phyloP scores from a whole-genome alignment of 2,113 vertebrate genomes.

The Arothron firmamentum region DNA sequence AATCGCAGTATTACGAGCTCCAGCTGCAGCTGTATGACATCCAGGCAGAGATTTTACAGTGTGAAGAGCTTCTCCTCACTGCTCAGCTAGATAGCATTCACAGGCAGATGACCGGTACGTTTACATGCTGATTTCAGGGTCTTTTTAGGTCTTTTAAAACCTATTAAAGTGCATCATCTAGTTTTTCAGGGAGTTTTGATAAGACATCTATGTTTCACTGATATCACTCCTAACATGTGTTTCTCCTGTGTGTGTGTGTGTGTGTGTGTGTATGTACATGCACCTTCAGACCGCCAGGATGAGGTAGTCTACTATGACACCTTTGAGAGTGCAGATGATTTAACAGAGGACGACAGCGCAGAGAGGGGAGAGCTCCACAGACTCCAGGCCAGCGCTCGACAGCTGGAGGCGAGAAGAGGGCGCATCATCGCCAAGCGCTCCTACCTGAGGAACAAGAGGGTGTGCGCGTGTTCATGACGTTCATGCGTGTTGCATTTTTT shows the following conservation, averaged over 20 bases:
- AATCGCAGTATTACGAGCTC: conserved; percentile 91
- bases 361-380: conserved; percentile 83
- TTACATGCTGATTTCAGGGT: neutral
- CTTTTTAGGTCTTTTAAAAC: neutral
- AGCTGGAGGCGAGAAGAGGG: conserved; percentile 91
- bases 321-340: conserved; percentile 92
- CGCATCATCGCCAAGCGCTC: conserved; percentile 96
- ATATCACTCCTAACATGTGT: neutral
- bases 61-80: conserved; percentile 92
- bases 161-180: neutral
- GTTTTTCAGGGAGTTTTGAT: neutral
- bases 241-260: neutral
- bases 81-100: conserved; percentile 92
- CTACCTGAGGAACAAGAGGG: conserved; percentile 97
- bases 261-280: conserved; percentile 8
- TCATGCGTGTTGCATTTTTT: neutral
- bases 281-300: conserved; percentile 75
- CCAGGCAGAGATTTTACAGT: conserved; percentile 94
- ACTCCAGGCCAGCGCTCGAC: conserved; percentile 87
- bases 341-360: conserved; percentile 80
- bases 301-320: conserved; percentile 97
- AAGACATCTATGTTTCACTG: neutral
- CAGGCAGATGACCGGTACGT: conserved; percentile 85
- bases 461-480: conserved; percentile 44
- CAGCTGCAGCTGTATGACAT: conserved; percentile 97